Evolutionary conservation across 53 echinoderm and acorn worm species (phyloP).

Genomic region (Patiria pectinifera): DNA sequence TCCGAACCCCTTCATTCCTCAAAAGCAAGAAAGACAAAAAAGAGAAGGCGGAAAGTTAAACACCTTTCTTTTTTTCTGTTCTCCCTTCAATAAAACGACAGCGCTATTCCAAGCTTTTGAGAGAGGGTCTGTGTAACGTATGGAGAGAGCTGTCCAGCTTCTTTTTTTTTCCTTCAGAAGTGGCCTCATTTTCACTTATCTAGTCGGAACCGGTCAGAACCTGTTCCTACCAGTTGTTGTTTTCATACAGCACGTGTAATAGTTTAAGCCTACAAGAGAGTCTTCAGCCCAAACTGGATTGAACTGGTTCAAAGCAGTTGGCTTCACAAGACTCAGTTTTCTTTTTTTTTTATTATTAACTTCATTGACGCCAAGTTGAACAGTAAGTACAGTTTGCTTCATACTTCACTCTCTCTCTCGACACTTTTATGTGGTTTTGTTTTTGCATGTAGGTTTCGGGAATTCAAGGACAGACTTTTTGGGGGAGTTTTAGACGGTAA

Average conservation of each 20-base stretch:
- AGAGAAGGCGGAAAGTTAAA: slow-evolving; percentile 86
- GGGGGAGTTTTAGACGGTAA: neutral
- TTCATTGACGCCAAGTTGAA: slow-evolving; percentile 7
- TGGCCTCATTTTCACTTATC: slow-evolving; percentile 37
- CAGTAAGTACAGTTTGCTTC: neutral
- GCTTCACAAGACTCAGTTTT: neutral
- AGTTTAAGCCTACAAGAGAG: neutral
- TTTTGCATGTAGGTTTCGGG: neutral
- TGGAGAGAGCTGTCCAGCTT: neutral
- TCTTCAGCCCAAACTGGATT: neutral
- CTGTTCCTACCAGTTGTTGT: slow-evolving; percentile 24
- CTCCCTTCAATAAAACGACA: neutral
- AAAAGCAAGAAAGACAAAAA: slow-evolving; percentile 95
- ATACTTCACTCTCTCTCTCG: slow-evolving; percentile 23
- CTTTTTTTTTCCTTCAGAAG: neutral
- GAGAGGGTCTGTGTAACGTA: slow-evolving; percentile 19
- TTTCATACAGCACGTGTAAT: slow-evolving; percentile 5
- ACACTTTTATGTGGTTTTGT: slow-evolving; percentile 19
- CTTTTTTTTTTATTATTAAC: neutral
- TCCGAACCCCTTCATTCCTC: slow-evolving; percentile 99
- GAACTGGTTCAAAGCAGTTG: slow-evolving; percentile 7
- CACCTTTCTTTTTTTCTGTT: neutral
- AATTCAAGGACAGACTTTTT: neutral
- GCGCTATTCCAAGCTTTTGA: neutral
- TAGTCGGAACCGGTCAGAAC: slow-evolving; percentile 26